These are phyloP conservation scores for Heliocidaris tuberculata DNA, from an alignment of 35 echinoderm and acorn worm species.

Conservation along the genomic window DNA sequence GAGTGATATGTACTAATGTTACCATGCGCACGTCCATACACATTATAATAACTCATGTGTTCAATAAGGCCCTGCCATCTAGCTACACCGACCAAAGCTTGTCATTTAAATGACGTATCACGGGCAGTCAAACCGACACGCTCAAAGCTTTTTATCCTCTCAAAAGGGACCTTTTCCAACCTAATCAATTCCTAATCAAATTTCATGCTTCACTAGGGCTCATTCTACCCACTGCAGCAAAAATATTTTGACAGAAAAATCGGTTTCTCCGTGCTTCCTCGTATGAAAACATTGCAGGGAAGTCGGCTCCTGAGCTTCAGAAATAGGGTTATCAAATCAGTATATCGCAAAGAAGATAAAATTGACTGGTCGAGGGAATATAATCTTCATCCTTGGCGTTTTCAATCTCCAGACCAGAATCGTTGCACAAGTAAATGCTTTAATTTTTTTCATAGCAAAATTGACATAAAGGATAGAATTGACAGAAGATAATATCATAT, in stretches of 20 bases:
- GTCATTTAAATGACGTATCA: background rate
- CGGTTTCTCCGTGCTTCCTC: background rate
- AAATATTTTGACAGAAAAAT: slow-evolving; percentile 28
- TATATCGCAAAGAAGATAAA: background rate
- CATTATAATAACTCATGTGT: no score
- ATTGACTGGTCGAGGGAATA: background rate
- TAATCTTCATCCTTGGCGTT: background rate
- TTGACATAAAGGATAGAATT: background rate
- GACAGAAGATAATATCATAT: background rate
- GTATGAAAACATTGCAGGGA: background rate
- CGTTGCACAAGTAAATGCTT: background rate
- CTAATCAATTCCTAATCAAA: slow-evolving; percentile 44
- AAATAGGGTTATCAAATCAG: background rate
- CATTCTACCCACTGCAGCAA: slow-evolving; percentile 26
- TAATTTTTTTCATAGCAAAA: background rate
- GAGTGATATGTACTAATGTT: no score
- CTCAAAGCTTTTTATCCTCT: background rate
- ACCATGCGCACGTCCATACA: no score
- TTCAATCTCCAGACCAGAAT: background rate
- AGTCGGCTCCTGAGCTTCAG: background rate
- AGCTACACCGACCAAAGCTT: background rate
- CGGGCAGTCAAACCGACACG: background rate
- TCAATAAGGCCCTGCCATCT: no score
- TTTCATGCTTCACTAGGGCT: slow-evolving; percentile 2
- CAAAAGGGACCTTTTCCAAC: slow-evolving; percentile 2